A percentile compares a stretch with the other conserved stretches of the same genome.
phyloP scores from a whole-genome alignment of 1,140 invertebrate species.

The Macrotrachela quadricornifera region DNA sequence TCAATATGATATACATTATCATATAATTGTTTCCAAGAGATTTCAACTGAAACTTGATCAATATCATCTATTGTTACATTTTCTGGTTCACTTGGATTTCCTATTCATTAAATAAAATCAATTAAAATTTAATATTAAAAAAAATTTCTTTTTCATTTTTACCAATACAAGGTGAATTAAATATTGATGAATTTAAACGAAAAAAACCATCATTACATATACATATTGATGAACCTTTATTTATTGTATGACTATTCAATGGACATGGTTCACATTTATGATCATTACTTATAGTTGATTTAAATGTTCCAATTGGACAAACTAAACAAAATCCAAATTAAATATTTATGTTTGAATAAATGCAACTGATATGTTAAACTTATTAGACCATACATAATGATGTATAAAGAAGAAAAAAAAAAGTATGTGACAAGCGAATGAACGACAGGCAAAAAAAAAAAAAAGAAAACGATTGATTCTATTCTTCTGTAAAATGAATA shows the following conservation, averaged over 20 bases:
- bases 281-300: neutral
- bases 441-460: no score
- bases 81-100: slow-evolving; percentile 2
- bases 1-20: no score
- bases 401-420: no score
- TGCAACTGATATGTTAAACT: no score
- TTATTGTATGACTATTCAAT: neutral
- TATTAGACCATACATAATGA: no score
- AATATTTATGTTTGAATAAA: no score
- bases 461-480: no score
- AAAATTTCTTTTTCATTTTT: neutral
- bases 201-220: slow-evolving; percentile 2
- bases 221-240: neutral
- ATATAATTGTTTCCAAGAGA: neutral
- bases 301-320: slow-evolving; percentile 3
- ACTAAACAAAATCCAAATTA: slow-evolving; percentile 1
- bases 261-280: neutral
- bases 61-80: slow-evolving; percentile 4
- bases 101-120: neutral
- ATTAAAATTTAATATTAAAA: neutral
- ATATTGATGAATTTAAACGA: neutral
- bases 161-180: slow-evolving; percentile 1
- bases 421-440: no score
- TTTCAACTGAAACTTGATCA: slow-evolving; percentile 1
- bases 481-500: no score